Conservation (phyloP, 2,113 vertebrate genomes). For the Sceloporus undulatus region DNA sequence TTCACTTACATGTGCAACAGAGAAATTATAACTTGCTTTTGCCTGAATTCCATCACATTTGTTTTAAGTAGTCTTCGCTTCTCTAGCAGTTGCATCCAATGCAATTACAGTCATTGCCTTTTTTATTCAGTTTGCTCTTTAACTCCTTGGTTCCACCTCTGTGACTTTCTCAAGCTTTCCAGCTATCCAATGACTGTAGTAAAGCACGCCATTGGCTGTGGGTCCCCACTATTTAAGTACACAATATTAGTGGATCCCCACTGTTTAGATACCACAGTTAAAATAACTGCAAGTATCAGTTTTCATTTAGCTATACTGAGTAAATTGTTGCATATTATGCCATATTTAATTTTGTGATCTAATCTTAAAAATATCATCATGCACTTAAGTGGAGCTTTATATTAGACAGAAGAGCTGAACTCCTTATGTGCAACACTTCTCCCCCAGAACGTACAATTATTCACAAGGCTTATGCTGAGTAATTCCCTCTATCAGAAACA, state of each 20-base stretch:
- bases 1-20: constrained; percentile 55
- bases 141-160: constrained; percentile 51
- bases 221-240: constrained; percentile 25
- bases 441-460: constrained; percentile 69
- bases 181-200: constrained; percentile 45
- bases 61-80: constrained; percentile 26
- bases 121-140: constrained; percentile 54
- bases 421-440: constrained; percentile 67
- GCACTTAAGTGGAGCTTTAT: constrained; percentile 73
- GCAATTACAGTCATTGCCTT: constrained; percentile 52
- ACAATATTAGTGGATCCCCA: too few species aligned
- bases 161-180: constrained; percentile 45
- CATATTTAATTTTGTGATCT: constrained; percentile 63
- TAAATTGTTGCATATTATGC: constrained; percentile 55
- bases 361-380: constrained; percentile 71
- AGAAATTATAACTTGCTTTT: constrained; percentile 45
- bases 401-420: constrained; percentile 71
- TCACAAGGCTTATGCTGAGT: constrained; percentile 65
- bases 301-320: constrained; percentile 43
- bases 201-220: constrained; percentile 36
- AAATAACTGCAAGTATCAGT: constrained; percentile 56
- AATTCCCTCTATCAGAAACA: constrained; percentile 70
- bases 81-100: constrained; percentile 58
- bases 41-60: constrained; percentile 54
- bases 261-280: constrained; percentile 32